Conservation (phyloP, 2,797 vertebrate genomes). For the Serranus cabrilla region DNA sequence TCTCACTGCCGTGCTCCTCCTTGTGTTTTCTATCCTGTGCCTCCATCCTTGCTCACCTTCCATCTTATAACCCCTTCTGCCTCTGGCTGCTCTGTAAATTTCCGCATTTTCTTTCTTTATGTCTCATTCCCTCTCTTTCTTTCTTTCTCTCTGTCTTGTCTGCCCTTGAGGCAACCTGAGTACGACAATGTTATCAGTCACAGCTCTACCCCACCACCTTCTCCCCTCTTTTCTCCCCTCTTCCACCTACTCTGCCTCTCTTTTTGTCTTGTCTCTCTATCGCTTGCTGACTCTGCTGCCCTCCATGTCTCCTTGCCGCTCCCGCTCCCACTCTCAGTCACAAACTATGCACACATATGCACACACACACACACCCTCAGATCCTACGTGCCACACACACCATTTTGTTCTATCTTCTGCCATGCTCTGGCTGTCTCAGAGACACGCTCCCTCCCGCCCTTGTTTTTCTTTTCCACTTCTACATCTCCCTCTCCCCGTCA, state of each 20-base stretch:
- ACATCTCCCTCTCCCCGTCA: slow-evolving; percentile 27
- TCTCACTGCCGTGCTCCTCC: slow-evolving; percentile 27
- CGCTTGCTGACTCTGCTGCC: slow-evolving; percentile 66
- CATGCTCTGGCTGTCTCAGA: slow-evolving; percentile 7
- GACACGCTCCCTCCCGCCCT: background rate
- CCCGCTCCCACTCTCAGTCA: slow-evolving; percentile 38
- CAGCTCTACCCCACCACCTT: slow-evolving; percentile 58
- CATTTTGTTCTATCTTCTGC: slow-evolving; percentile 4
- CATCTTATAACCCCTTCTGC: slow-evolving; percentile 50
- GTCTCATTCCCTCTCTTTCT: slow-evolving; percentile 68
- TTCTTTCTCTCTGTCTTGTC: slow-evolving; percentile 67
- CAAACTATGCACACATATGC: slow-evolving; percentile 36
- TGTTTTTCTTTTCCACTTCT: background rate
- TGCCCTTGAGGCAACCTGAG: slow-evolving; percentile 83
- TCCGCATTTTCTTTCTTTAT: slow-evolving; percentile 62
- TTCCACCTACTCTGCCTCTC: slow-evolving; percentile 31
- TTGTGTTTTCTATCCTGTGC: slow-evolving; percentile 20
- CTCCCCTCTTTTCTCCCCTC: slow-evolving; percentile 17
- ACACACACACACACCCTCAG: background rate
- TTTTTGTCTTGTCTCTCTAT: slow-evolving; percentile 55
- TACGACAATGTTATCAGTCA: slow-evolving; percentile 83
- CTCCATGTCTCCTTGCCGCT: slow-evolving; percentile 68
- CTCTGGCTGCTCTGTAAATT: slow-evolving; percentile 71
- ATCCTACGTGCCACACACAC: slow-evolving; percentile 22
- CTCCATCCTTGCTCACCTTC: slow-evolving; percentile 67